phyloP scores from a whole-genome alignment of 64 coral and sea anemone genomes.

The Acropora yongei region DNA sequence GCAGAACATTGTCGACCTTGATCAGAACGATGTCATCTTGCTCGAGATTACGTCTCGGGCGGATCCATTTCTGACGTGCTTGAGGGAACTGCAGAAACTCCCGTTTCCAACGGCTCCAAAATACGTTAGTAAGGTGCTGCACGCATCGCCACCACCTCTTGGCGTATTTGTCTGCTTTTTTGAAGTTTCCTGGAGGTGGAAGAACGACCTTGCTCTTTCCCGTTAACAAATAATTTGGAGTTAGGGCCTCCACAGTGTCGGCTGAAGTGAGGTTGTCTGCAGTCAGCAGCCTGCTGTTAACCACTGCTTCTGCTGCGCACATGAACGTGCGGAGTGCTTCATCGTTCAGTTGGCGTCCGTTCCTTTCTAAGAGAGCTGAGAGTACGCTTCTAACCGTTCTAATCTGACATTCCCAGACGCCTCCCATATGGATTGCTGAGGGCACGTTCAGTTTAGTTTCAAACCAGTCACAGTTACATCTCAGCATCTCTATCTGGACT shows the following conservation, averaged over 20 bases:
- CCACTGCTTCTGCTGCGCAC: neutral
- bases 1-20: neutral
- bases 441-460: neutral
- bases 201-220: neutral
- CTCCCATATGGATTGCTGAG: neutral
- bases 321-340: neutral
- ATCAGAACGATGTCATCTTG: neutral
- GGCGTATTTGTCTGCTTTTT: neutral
- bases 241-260: neutral
- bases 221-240: neutral
- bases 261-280: neutral
- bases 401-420: neutral
- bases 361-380: neutral
- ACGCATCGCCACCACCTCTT: neutral
- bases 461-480: neutral
- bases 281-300: neutral
- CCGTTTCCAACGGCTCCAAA: neutral
- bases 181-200: neutral
- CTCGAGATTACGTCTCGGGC: neutral
- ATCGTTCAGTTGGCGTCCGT: neutral
- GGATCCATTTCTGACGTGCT: neutral
- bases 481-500: neutral
- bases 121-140: neutral
- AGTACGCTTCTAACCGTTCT: too few relatives aligned
- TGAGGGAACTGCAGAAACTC: neutral